Conservation (phyloP, 2,113 vertebrate species). For the Macquaria australasica region DNA sequence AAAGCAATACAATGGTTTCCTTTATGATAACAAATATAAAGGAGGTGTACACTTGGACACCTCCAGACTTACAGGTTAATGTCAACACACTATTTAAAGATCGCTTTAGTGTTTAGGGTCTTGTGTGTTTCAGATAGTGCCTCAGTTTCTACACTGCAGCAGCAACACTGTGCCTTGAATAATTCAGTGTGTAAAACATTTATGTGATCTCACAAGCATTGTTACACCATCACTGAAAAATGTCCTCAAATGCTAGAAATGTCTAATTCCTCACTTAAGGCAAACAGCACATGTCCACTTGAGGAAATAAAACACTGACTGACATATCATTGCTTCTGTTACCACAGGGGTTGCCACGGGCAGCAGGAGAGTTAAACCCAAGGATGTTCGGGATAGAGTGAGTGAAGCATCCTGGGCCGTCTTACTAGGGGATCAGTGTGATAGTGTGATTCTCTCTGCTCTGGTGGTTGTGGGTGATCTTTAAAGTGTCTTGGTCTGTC, state of each 20-base stretch:
- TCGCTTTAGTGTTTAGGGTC: background rate
- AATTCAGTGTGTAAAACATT: constrained; percentile 58
- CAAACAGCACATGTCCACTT: constrained; percentile 7
- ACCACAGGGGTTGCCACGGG: constrained; percentile 70
- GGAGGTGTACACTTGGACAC: background rate
- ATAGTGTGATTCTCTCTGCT: constrained; percentile 54
- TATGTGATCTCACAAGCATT: constrained; percentile 30
- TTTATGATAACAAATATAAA: background rate
- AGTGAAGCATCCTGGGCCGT: constrained; percentile 77
- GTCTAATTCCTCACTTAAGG: constrained; percentile 30
- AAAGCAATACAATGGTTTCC: constrained; percentile 31
- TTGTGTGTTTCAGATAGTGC: constrained; percentile 4
- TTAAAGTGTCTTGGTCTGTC: constrained; percentile 17
- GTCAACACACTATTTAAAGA: constrained; percentile 21
- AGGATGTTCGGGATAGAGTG: constrained; percentile 81
- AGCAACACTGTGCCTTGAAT: constrained; percentile 62
- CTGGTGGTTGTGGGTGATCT: constrained; percentile 54
- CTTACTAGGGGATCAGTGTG: constrained; percentile 34
- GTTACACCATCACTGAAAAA: constrained; percentile 27
- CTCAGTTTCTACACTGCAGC: constrained; percentile 27
- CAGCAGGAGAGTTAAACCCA: constrained; percentile 74
- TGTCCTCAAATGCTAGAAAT: constrained; percentile 23
- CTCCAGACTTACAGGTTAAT: background rate
- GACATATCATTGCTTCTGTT: constrained; percentile 78
- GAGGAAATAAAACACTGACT: constrained; percentile 54